Percentiles rank a stretch among this genome's conserved stretches.
These are phyloP conservation scores for Andricus quercusramuli DNA, from an alignment of 2,888 invertebrate species.

Conservation along the genomic window DNA sequence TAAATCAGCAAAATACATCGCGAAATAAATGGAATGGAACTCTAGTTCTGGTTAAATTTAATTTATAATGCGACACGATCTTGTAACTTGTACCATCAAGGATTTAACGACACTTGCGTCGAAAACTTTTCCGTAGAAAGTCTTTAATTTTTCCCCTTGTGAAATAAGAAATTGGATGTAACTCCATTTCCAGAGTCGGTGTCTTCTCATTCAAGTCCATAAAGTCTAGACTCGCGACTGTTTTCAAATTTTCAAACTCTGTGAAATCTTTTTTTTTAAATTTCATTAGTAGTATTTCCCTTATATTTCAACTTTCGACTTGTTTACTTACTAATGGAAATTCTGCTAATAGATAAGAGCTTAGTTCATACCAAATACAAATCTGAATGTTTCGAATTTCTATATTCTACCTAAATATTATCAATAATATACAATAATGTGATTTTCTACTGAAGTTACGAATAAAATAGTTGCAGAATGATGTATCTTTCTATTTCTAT, in stretches of 20 bases:
- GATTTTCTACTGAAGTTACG: no score
- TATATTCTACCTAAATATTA: no score
- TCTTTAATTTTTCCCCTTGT: constrained; percentile 14
- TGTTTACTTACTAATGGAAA: no score
- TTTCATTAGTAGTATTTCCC: no score
- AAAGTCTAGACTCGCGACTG: not conserved
- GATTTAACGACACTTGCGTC: not conserved
- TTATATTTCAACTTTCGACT: no score
- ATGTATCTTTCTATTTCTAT: not conserved
- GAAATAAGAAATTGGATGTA: not conserved
- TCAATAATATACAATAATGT: no score
- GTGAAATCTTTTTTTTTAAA: no score
- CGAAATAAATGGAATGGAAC: not conserved
- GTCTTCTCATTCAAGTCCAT: not conserved
- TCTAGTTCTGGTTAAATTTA: constrained; percentile 62
- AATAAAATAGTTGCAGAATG: not conserved
- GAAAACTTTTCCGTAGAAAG: constrained; percentile 10
- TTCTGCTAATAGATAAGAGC: no score
- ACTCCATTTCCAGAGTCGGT: not conserved
- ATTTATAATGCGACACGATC: constrained; percentile 69
- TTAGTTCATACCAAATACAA: no score
- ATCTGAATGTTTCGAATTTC: no score
- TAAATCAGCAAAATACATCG: not conserved
- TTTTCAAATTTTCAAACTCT: not conserved
- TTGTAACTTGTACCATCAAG: constrained; percentile 17